Evolutionary conservation across 2,888 invertebrate genomes (phyloP).

Genomic region (Branchellion lobata): DNA sequence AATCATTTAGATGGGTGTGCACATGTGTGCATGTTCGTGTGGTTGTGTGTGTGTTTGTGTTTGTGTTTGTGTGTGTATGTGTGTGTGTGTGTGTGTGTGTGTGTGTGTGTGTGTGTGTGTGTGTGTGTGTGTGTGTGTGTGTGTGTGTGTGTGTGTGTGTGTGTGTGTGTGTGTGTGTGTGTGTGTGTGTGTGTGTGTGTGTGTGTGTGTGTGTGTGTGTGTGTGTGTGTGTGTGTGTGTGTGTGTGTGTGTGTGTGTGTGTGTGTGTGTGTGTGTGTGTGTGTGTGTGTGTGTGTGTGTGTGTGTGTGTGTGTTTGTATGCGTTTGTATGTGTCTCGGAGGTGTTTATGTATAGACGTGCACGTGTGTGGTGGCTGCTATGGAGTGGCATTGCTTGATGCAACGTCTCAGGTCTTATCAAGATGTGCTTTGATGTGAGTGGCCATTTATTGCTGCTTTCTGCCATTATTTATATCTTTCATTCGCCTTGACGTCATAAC

Average conservation of each 20-base stretch:
- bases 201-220: constrained; percentile 22
- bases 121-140: background rate
- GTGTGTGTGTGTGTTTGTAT: too few relatives aligned
- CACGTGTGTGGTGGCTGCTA: background rate
- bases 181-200: constrained; percentile 2
- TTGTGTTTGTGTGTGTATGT: background rate
- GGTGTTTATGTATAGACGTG: too few relatives aligned
- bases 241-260: background rate
- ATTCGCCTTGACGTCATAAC: background rate
- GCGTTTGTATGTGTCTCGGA: too few relatives aligned
- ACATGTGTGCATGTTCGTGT: constrained; percentile 7
- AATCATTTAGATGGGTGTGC: constrained; percentile 28
- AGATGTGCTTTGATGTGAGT: background rate
- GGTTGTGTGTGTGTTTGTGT: background rate
- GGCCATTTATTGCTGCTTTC: background rate
- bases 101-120: background rate
- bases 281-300: too few relatives aligned
- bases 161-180: too few relatives aligned
- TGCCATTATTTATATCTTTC: background rate
- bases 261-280: background rate
- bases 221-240: background rate
- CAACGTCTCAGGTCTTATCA: background rate
- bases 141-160: constrained; percentile 35
- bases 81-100: background rate
- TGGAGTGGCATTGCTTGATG: background rate